phyloP scores from a whole-genome alignment of 2,888 invertebrate species.

The Hirtodrosophila duncani region DNA sequence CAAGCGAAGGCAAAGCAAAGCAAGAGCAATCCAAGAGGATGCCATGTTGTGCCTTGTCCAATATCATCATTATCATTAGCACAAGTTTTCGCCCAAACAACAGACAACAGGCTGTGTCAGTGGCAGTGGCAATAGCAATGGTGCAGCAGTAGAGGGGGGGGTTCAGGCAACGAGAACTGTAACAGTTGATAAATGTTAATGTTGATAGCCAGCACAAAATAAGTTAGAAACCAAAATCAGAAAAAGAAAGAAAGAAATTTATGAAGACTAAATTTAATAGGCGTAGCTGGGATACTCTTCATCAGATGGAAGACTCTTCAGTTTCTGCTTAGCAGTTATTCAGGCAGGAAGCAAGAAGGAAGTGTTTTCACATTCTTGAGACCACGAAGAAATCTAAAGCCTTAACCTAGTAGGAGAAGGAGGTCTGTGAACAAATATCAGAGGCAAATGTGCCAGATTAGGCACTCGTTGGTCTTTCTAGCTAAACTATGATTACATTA shows the following conservation, averaged over 20 bases:
- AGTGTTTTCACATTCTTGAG: too few species aligned
- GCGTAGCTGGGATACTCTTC: constrained; percentile 21
- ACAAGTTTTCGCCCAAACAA: constrained; percentile 54
- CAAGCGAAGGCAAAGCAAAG: background rate
- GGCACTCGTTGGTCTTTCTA: too few species aligned
- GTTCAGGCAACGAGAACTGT: constrained; percentile 47
- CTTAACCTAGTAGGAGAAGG: too few species aligned
- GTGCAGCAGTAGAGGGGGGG: background rate
- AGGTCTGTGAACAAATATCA: too few species aligned
- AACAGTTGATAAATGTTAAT: constrained; percentile 70
- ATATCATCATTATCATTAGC: constrained; percentile 71
- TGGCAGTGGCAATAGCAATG: background rate
- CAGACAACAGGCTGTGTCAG: too few species aligned
- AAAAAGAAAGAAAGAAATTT: background rate
- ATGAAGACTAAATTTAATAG: too few species aligned
- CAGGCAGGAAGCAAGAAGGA: too few species aligned
- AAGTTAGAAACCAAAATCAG: background rate
- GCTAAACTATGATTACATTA: too few species aligned
- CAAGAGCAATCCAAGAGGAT: background rate
- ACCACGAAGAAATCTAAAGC: too few species aligned
- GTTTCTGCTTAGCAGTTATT: too few species aligned
- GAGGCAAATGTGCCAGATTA: too few species aligned
- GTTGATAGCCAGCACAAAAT: constrained; percentile 57
- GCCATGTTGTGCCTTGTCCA: constrained; percentile 40
- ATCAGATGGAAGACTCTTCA: too few species aligned